Evolutionary conservation across 2,888 invertebrate species (phyloP), one percentile per base, ranked within the genome.

Genomic region (Hypselothyrea guttata): DNA sequence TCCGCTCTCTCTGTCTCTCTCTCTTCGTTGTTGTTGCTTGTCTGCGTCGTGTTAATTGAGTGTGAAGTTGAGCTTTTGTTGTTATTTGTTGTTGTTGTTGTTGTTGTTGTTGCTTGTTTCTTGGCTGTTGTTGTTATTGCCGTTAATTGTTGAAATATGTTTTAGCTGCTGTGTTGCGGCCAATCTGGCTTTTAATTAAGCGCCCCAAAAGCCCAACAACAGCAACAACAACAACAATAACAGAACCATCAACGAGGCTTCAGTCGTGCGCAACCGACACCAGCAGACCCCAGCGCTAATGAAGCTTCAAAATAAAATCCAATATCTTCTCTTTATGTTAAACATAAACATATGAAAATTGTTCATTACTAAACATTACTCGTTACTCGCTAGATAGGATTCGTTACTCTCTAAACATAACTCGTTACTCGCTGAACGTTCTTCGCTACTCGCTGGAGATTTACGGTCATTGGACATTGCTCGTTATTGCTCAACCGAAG

Each of bases 71-170:
- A 70, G 77, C 70, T 70, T 70, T 69, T 74, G 68, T 75, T 78
- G 53, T 27, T 67, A 69, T 75, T 68, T 70, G 69, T 69, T 73
- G 66, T 75, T 78, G 53, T 27, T 65, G 59, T 59, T 74, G 54
- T 30, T 68, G 38, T 18, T 22, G 18, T 9, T 13, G 34, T 13
- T 35, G 33, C 33, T 4, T 2, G 4, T 70, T n/a, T n/a, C n/a
- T n/a, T n/a, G n/a, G 18, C 22, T 40, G 38, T 44, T 61, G 44
- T 31, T 37, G 37, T 55, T 68, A 65, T 76, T 84, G 71, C 67
- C 76, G 78, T 76, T 79, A 84, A 81, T 84, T 85, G 81, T 79
- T 83, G 74, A 79, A 79, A 82, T 83, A 79, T 83, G 74, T 71
- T 79, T 79, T 77, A 81, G 77, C 68, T 28, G 22, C 30, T 54